A percentile compares a stretch with the other conserved stretches of the same genome.
Conservation (phyloP, 2,888 invertebrate species). For the Oxyteleia sp. region DNA sequence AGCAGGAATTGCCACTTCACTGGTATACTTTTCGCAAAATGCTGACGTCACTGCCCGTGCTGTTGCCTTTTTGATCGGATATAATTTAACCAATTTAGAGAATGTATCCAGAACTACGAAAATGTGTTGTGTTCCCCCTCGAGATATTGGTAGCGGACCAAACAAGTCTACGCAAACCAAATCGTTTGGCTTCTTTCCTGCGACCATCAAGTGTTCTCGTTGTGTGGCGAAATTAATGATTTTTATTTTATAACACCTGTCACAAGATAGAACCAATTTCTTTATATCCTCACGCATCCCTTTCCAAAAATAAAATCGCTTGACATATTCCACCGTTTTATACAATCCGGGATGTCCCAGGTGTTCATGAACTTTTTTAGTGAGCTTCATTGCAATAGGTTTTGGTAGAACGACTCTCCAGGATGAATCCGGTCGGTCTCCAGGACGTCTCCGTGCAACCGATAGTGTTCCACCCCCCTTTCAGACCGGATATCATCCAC, state of each 20-base stretch:
- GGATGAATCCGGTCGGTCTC: not conserved
- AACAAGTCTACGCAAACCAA: constrained; percentile 32
- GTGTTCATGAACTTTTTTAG: not conserved
- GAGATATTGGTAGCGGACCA: constrained; percentile 33
- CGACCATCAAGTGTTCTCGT: constrained; percentile 71
- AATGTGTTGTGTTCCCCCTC: constrained; percentile 53
- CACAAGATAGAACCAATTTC: not conserved
- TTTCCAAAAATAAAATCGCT: constrained; percentile 13
- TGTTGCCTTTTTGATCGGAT: constrained; percentile 69
- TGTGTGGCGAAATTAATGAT: not conserved
- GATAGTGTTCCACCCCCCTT: no score
- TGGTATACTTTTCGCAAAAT: constrained; percentile 27
- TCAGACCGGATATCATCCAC: no score
- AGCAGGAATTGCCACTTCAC: constrained; percentile 16
- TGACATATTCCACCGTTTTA: constrained; percentile 4
- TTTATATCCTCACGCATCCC: constrained; percentile 3
- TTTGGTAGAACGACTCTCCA: not conserved
- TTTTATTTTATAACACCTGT: constrained; percentile 12
- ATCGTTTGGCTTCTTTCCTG: constrained; percentile 13
- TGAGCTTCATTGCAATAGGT: not conserved
- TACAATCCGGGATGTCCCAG: constrained; percentile 16
- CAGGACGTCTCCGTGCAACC: not conserved
- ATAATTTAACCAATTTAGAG: constrained; percentile 56
- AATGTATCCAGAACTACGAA: constrained; percentile 39
- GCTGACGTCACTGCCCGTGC: constrained; percentile 52